Evolutionary conservation across 2,888 invertebrate genomes (phyloP).

Genomic region (Augiades crinisus): DNA sequence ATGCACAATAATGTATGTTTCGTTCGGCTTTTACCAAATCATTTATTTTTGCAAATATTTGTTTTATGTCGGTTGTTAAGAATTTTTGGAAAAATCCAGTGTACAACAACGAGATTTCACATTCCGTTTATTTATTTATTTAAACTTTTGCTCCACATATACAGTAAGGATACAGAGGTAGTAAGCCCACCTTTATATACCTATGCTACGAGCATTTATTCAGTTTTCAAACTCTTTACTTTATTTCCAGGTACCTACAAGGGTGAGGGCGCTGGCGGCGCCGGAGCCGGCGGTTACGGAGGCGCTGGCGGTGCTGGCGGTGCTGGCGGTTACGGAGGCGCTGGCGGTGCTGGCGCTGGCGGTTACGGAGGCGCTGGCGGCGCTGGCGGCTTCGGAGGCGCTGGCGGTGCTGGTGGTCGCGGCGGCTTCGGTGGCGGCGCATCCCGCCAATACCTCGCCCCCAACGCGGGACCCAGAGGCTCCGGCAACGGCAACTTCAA

Average conservation of each 20-base stretch:
- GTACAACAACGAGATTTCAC: too few species aligned
- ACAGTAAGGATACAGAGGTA: too few species aligned
- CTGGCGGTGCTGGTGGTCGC: constrained; percentile 29
- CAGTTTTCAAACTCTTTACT: neutral
- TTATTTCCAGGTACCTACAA: constrained; percentile 59
- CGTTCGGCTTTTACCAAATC: too few species aligned
- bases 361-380: constrained; percentile 29
- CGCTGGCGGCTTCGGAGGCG: constrained; percentile 35
- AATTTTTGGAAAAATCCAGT: too few species aligned
- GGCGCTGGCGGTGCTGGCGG: constrained; percentile 35
- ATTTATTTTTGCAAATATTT: too few species aligned
- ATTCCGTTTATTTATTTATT: too few species aligned
- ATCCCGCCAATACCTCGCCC: constrained; percentile 70
- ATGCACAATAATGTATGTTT: too few species aligned
- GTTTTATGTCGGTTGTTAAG: too few species aligned
- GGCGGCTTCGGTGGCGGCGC: constrained; percentile 50
- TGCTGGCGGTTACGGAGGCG: constrained; percentile 25
- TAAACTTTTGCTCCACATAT: too few species aligned
- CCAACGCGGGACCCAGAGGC: constrained; percentile 60
- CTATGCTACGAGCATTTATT: too few species aligned
- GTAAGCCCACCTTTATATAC: too few species aligned
- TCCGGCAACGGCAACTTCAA: constrained; percentile 72
- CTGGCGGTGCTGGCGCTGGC: constrained; percentile 26
- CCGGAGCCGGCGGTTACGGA: constrained; percentile 39
- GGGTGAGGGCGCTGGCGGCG: constrained; percentile 62